These are phyloP conservation scores for Megalopta genalis DNA, from an alignment of 1,140 invertebrate species.

Conservation along the genomic window DNA sequence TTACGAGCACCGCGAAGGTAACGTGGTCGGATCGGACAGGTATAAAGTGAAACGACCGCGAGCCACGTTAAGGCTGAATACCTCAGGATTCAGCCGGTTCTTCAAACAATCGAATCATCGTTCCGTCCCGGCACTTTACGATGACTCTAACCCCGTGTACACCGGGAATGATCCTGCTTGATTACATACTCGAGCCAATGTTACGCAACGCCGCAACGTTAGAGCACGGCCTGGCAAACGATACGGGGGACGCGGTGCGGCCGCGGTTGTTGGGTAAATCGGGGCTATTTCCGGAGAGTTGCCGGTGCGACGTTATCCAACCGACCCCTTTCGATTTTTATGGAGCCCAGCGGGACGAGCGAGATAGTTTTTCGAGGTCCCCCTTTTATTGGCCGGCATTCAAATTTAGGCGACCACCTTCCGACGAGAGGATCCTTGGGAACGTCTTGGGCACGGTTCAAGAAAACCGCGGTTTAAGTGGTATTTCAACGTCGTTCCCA, in stretches of 20 bases:
- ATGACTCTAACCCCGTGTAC: neutral
- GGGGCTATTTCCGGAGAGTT: neutral
- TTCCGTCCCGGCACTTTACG: constrained; percentile 7
- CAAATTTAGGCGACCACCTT: no score
- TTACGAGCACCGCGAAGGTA: neutral
- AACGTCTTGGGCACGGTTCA: no score
- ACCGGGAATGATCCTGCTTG: neutral
- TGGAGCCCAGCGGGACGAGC: no score
- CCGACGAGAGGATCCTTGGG: no score
- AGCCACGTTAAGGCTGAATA: neutral
- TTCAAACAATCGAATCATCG: constrained; percentile 8
- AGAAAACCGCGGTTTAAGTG: no score
- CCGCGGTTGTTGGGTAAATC: neutral
- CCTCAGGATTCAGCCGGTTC: neutral
- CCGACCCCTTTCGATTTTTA: no score
- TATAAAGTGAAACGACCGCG: neutral
- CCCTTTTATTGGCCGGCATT: no score
- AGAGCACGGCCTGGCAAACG: neutral
- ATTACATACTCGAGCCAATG: neutral
- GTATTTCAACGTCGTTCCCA: no score
- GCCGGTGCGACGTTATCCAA: no score
- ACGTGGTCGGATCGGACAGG: neutral
- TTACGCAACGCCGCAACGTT: constrained; percentile 9
- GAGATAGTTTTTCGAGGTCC: no score
- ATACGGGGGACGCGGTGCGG: neutral